Conservation (phyloP, 2,888 invertebrate genomes). For the Sarcophaga rosellei region DNA sequence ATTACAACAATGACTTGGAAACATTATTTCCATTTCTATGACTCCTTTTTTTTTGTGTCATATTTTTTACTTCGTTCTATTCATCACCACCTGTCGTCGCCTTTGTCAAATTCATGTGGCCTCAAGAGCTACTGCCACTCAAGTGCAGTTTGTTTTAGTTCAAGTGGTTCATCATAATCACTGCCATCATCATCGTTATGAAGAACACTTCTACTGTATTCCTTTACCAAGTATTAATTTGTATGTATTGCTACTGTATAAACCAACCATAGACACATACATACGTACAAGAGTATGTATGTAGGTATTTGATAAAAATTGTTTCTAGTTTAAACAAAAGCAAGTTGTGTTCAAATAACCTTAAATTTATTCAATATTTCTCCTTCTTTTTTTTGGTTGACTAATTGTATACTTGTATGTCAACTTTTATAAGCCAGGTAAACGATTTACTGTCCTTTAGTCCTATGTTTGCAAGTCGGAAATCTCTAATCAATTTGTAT, state of each 20-base stretch:
- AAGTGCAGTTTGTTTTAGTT: conserved; percentile 70
- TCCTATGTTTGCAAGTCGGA: not conserved
- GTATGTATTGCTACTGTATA: not conserved
- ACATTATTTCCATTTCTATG: conserved; percentile 30
- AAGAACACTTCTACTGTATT: not conserved
- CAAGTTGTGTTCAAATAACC: too few species aligned
- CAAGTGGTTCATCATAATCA: conserved; percentile 65
- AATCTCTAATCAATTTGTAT: conserved; percentile 32
- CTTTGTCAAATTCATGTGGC: conserved; percentile 55
- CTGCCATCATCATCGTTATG: conserved; percentile 19
- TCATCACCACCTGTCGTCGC: conserved; percentile 60
- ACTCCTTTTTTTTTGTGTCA: not conserved
- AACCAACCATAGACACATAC: too few species aligned
- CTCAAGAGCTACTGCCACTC: conserved; percentile 65
- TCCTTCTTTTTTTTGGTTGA: too few species aligned
- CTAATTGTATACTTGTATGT: too few species aligned
- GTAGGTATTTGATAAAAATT: too few species aligned
- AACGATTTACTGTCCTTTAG: not conserved
- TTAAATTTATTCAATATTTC: too few species aligned
- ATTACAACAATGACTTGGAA: conserved; percentile 50
- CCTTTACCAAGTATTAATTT: too few species aligned
- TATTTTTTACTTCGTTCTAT: conserved; percentile 11
- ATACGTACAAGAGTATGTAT: too few species aligned
- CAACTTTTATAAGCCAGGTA: too few species aligned
- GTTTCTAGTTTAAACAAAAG: too few species aligned